Conservation (phyloP, 2,113 vertebrate genomes). For the Sakesphorus luctuosus region DNA sequence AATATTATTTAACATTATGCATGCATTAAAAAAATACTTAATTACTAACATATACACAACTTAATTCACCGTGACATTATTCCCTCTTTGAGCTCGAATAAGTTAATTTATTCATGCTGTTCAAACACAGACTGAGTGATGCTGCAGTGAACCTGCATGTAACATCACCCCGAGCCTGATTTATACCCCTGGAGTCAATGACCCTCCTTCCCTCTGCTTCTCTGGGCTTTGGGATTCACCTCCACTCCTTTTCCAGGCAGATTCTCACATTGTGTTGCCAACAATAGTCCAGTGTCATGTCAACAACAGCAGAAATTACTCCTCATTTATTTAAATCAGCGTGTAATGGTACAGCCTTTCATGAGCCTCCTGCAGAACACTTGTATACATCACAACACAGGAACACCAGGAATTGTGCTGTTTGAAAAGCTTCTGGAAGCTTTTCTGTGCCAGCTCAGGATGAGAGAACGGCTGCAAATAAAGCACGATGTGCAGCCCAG, state of each 20-base stretch:
- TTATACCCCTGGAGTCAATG: background rate
- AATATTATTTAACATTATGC: background rate
- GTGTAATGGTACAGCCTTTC: background rate
- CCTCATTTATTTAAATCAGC: background rate
- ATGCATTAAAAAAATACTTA: background rate
- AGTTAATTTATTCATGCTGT: constrained; percentile 6
- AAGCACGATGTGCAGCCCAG: background rate
- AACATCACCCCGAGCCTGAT: background rate
- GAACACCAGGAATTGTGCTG: background rate
- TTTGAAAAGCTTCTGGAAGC: background rate
- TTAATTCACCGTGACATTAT: background rate
- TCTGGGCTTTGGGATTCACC: background rate
- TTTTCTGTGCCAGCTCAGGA: background rate
- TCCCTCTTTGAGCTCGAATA: background rate
- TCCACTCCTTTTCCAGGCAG: background rate
- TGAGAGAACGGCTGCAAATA: background rate
- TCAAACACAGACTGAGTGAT: background rate
- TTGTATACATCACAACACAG: rapidly evolving
- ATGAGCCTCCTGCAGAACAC: background rate
- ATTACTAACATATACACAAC: background rate
- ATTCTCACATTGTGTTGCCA: background rate
- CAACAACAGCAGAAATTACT: background rate
- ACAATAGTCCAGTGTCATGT: background rate
- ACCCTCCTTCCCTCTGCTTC: background rate
- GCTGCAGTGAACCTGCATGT: background rate